A percentile compares a stretch with the other conserved stretches of the same genome.
Conservation (phyloP, 2,113 vertebrate species). For the Ifrita kowaldi region DNA sequence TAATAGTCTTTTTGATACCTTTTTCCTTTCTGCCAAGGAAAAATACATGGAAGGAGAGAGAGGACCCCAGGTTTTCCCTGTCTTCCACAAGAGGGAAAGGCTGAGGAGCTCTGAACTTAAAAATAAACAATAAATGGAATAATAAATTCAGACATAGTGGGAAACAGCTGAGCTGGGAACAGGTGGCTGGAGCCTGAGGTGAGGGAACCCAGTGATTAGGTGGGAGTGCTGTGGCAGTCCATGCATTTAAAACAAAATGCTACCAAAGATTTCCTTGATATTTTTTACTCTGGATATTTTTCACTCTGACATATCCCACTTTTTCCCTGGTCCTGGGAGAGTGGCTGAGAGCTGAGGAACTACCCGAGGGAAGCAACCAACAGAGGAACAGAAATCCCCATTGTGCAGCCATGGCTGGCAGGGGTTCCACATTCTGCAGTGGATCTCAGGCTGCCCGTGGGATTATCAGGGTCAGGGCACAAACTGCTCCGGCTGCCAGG, state of each 20-base stretch:
- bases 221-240: not conserved
- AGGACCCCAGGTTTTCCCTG: not conserved
- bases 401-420: not conserved
- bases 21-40: not conserved
- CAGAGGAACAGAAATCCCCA: not conserved
- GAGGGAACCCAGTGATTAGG: not conserved
- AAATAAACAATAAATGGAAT: not conserved
- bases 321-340: not conserved
- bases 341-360: not conserved
- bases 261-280: not conserved
- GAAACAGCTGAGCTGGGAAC: not conserved
- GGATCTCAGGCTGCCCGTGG: not conserved
- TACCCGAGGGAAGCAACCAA: not conserved
- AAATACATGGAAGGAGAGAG: not conserved
- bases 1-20: not conserved
- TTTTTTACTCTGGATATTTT: not conserved
- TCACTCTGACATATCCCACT: not conserved
- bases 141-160: not conserved
- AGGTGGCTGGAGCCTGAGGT: not conserved
- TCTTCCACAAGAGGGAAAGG: not conserved
- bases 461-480: slow-evolving; percentile 5
- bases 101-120: not conserved
- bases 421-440: not conserved
- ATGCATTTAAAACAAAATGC: not conserved
- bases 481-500: not conserved